Evolutionary conservation across 2,888 invertebrate genomes (phyloP), one percentile per base, ranked within the genome.

Genomic region (Baccha elongata): DNA sequence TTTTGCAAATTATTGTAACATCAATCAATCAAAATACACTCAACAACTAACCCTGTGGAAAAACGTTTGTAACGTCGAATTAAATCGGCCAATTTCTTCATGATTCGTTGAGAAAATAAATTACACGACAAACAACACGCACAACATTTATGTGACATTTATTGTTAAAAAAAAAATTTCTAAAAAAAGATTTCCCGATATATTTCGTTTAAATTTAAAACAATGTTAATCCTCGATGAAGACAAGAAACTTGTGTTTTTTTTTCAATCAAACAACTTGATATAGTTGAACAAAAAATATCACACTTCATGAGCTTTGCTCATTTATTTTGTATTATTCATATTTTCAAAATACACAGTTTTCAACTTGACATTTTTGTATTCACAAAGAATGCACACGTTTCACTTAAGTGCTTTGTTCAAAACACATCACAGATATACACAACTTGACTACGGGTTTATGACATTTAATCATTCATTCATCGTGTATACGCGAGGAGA

Each of bases 21-120:
- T 44, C 50, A 40, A 76, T 67, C 46, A 68, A 23, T 26, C 5
- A 10, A 35, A 48, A 23, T 21, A 55, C 42, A 80, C 60, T 67
- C 64, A 42, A 69, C 58, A 69, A 81, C 83, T 78, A 83, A 83
- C 83, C 83, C 83, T 73, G 78, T 55, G 72, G 83, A 73, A 68
- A 83, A 83, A 68, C 83, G 83, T 78, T 83, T 83, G 58, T 73
- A 83, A 42, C 67, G 83, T 52, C 42, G 83, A 78, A 83, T 83
- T n/a, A 83, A 46, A 44, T 83, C 83, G 40, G 68, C 50, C 19
- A 83, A 72, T 64, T 73, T 83, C 73, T 72, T 83, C 83, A 83
- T 83, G 53, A 62, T 71, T 60, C 53, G 75, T 29, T 46, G 48
- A 48, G 62, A 53, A 48, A 67, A 53, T 67, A 62, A 67, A 42